Base-by-base conservation (phyloP, 2,113 vertebrate species). In the Pavo muticus region DNA sequence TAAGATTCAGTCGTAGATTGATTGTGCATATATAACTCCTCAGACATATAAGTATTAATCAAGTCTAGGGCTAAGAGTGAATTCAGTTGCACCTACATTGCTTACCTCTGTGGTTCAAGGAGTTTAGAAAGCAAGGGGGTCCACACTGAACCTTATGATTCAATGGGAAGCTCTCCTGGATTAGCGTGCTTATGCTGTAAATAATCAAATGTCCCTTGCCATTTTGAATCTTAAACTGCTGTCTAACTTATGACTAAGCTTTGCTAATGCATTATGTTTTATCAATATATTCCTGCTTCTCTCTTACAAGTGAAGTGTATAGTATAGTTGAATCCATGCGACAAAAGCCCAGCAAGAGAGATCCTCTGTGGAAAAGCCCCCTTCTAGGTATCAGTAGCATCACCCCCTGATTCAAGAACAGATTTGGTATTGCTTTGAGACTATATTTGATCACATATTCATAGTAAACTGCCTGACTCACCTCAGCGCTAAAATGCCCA, bases 391-490 rank as follows among this genome's bases (percentile, higher is more conserved):
- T 11, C 32, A 16, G 14, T 30, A 52, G 19, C 67, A 27, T n/a
- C 8, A 30, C 23, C 8, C 13, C 9, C 35, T 50, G 13, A 63
- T 35, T 32, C 64, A 85, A 54, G 14, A 84, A 19, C 6, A 63
- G 21, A 14, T 60, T 60, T 75, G 64, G 4, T 30, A 10, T 52
- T 52, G 52, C n/a, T 65, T 54, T 63, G 48, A 20, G 27, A 40
- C 67, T 48, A 23, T 3, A 45, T 61, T 76, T 75, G 37, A 30
- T 59, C 59, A 59, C 9, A 10, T 14, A 54, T 1, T 4, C 11
- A n/a, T 0, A 0, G 39, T n/a, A 69, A 75, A 77, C 64, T 89
- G n/a, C 30, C 60, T 0, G 0, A 37, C 40, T 56, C 10, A 30
- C 8, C 32, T 17, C 3, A 1, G 23, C 67, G 42, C 8, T 65